Evolutionary conservation across 1,140 invertebrate species (phyloP), one percentile per base, ranked within the genome.

Genomic region (Hyles vespertilio): DNA sequence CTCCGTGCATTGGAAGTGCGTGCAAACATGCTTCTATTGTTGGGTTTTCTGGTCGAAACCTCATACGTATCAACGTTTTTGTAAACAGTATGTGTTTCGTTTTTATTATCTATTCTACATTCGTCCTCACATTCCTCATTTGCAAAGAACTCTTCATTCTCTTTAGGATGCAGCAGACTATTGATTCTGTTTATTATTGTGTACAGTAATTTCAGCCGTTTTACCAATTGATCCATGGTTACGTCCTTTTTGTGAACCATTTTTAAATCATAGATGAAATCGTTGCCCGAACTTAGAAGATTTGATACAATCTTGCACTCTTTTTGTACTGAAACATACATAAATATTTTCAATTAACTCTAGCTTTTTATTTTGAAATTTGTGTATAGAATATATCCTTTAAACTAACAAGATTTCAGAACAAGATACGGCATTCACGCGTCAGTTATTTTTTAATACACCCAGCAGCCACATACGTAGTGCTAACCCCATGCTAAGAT

Each of bases 291-390:
- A 54, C 68, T 70, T 22, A 84, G 57, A 5, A 87, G 64, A 59
- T 89, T 79, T 59, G 70, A 77, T 0, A 89, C 87, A 10, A 80
- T 73, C 71, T 89, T 85, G 60, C 87, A 89, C 62, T 90, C 89
- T 34, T 70, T 69, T 69, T 84, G 70, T 10, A 77, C 89, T 90
- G 65, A 68, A 89, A 66, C 3, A n/a, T n/a, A n/a, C n/a, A n/a
- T n/a, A 81, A 57, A 44, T 43, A 54, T 5, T 40, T 5, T 5
- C n/a, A n/a, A n/a, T n/a, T n/a, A n/a, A n/a, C n/a, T n/a, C n/a
- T n/a, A n/a, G n/a, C n/a, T n/a, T n/a, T n/a, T n/a, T n/a, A n/a
- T n/a, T n/a, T n/a, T n/a, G n/a, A n/a, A n/a, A n/a, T n/a, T n/a
- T n/a, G n/a, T n/a, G n/a, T n/a, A n/a, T n/a, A n/a, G n/a, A n/a